Percentiles rank a stretch among this genome's conserved stretches.
phyloP scores from a whole-genome alignment of 2,888 invertebrate species.

The Dasysyrphus tricinctus region DNA sequence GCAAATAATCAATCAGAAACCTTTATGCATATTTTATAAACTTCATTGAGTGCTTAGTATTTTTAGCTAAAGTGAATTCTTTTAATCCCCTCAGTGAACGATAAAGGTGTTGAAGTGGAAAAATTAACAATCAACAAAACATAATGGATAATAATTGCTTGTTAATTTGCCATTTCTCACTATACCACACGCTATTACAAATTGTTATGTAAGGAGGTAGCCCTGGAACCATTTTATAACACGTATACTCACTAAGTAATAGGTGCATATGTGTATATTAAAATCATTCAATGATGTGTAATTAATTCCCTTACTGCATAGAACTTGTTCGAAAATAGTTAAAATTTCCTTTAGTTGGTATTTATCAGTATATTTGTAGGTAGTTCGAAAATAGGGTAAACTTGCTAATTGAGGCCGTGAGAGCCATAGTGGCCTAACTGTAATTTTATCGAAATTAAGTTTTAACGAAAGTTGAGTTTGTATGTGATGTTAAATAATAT shows the following conservation, averaged over 20 bases:
- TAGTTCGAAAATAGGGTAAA: slow-evolving; percentile 2
- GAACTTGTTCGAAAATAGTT: background rate
- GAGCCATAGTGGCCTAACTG: too few species aligned
- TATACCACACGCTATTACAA: background rate
- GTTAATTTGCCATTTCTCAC: slow-evolving; percentile 1
- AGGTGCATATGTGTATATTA: background rate
- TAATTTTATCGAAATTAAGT: too few species aligned
- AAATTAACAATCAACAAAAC: slow-evolving; percentile 20
- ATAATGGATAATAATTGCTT: slow-evolving; percentile 6
- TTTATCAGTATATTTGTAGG: too few species aligned
- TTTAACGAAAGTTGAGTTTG: too few species aligned
- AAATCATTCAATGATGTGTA: slow-evolving; percentile 23
- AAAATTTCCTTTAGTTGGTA: background rate
- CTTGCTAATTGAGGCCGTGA: background rate
- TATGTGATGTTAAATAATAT: too few species aligned
- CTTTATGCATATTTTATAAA: background rate
- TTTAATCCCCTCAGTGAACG: background rate
- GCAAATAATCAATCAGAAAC: background rate
- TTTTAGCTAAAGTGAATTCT: background rate
- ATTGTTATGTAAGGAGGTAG: background rate
- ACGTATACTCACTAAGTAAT: background rate
- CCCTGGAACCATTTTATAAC: background rate
- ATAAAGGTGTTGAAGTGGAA: slow-evolving; percentile 20
- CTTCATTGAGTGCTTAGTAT: background rate
- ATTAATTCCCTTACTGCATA: background rate